Percentiles rank a stretch among this genome's conserved stretches.
Evolutionary conservation across 2,888 invertebrate species (phyloP).

Genomic region (Bibio marci): DNA sequence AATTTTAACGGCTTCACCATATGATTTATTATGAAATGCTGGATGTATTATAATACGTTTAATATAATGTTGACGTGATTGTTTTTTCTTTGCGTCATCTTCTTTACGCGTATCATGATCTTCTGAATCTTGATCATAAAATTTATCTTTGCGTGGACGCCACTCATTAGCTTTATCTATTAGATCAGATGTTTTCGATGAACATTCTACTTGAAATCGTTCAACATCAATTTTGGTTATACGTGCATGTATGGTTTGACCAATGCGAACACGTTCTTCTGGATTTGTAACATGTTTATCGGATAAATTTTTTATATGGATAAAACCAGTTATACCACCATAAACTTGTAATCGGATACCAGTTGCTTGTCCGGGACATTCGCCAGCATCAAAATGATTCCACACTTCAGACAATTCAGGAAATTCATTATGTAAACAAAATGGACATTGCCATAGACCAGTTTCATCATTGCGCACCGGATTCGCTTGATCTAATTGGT

Average conservation of each 20-base stretch:
- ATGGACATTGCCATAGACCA: slow-evolving; percentile 94
- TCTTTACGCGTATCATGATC: slow-evolving; percentile 62
- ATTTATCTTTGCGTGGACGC: slow-evolving; percentile 77
- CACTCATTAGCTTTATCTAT: slow-evolving; percentile 80
- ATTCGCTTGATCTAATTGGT: slow-evolving; percentile 89
- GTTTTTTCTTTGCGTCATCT: slow-evolving; percentile 64
- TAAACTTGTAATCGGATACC: slow-evolving; percentile 82
- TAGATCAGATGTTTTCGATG: slow-evolving; percentile 84
- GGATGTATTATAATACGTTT: slow-evolving; percentile 97
- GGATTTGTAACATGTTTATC: slow-evolving; percentile 89
- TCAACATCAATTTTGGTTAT: slow-evolving; percentile 94
- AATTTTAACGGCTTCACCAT: slow-evolving; percentile 76
- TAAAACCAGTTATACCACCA: slow-evolving; percentile 83
- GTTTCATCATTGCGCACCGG: slow-evolving; percentile 89
- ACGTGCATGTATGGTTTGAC: slow-evolving; percentile 71
- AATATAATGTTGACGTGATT: slow-evolving; percentile 71
- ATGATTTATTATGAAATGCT: slow-evolving; percentile 91
- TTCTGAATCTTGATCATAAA: slow-evolving; percentile 77
- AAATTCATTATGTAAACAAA: slow-evolving; percentile 90
- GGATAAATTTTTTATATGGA: slow-evolving; percentile 84
- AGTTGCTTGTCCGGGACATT: slow-evolving; percentile 89
- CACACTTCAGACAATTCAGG: slow-evolving; percentile 93
- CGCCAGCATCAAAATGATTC: slow-evolving; percentile 94
- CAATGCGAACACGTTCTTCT: slow-evolving; percentile 60
- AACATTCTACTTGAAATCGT: slow-evolving; percentile 82